Percentiles rank a stretch among this genome's conserved stretches.
Evolutionary conservation across 2,888 invertebrate genomes (phyloP).

Genomic region (Phania funesta): DNA sequence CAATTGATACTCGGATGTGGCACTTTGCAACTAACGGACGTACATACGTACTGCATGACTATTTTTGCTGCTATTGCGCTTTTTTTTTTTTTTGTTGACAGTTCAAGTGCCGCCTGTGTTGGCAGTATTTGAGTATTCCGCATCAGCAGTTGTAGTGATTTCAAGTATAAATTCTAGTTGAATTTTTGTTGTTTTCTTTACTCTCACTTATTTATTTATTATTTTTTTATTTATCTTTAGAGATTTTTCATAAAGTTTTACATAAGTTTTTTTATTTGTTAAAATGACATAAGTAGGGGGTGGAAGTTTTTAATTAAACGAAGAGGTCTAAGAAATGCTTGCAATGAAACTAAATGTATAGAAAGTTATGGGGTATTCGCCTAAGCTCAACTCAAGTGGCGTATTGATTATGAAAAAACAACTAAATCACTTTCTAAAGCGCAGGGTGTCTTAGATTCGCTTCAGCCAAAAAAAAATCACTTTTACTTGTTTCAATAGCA

Average conservation of each 20-base stretch:
- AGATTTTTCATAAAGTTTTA: no score
- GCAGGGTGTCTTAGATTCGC: neutral
- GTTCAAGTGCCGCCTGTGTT: neutral
- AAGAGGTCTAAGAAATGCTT: no score
- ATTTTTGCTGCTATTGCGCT: neutral
- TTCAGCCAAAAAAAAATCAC: neutral
- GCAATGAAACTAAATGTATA: no score
- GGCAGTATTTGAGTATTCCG: neutral
- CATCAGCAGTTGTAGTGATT: slow-evolving; percentile 1
- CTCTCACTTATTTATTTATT: neutral
- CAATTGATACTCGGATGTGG: slow-evolving; percentile 8
- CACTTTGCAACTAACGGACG: neutral
- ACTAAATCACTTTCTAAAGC: neutral
- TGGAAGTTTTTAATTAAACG: no score
- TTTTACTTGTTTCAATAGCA: slow-evolving; percentile 24
- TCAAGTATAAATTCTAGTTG: slow-evolving; percentile 3
- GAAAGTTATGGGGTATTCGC: no score
- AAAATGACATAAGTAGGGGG: no score
- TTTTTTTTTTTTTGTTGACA: neutral
- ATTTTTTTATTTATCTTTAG: no score
- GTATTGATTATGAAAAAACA: no score
- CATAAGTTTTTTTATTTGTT: no score
- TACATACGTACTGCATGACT: neutral
- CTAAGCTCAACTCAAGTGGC: no score
- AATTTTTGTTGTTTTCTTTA: neutral